Evolutionary conservation across 2,113 vertebrate genomes (phyloP), one percentile per base, ranked within the genome.

Genomic region (Pseudonaja textilis): DNA sequence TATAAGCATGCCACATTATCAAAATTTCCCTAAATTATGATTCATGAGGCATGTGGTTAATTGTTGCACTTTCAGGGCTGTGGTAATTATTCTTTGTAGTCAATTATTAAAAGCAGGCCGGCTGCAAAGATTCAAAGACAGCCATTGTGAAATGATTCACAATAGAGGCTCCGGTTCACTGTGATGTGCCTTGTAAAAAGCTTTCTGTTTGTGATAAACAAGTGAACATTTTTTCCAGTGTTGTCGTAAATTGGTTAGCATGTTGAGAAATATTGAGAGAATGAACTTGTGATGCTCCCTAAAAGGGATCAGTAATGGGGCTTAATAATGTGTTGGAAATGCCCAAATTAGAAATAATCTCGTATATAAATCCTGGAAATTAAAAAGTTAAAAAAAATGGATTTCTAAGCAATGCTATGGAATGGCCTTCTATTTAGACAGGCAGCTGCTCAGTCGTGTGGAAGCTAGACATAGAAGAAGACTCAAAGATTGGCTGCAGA

Each of bases 61-160:
- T 96, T 97, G 95, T 91, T 1, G 0, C 39, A 55, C 94, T 96
- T 96, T 95, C 23, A 42, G 91, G 93, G 88, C 93, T 95, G 94
- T 45, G 47, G 91, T 93, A 96, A 94, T 95, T 93, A 96, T 96
- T 95, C 94, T 95, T 91, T 97, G 22, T 52, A 39, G 95, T 97
- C 97, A 92, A 96, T 97, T 97, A 96, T 96, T 96, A 95, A 95
- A 97, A 96, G 87, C 94, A 96, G 96, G 96, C 59, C 91, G 91
- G 93, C 89, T 88, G 45, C 42, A 90, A 92, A 94, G 93, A 96
- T 93, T 93, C 93, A 95, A 96, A 97, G 54, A 52, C 94, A 96
- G 90, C 74, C 20, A 45, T 91, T 96, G 90, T 91, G 89, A 96
- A 97, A 97, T 93, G 89, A 95, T 88, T 96, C 94, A 94, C 94